Conservation (phyloP, 2,113 vertebrate genomes). For the Conger conger region DNA sequence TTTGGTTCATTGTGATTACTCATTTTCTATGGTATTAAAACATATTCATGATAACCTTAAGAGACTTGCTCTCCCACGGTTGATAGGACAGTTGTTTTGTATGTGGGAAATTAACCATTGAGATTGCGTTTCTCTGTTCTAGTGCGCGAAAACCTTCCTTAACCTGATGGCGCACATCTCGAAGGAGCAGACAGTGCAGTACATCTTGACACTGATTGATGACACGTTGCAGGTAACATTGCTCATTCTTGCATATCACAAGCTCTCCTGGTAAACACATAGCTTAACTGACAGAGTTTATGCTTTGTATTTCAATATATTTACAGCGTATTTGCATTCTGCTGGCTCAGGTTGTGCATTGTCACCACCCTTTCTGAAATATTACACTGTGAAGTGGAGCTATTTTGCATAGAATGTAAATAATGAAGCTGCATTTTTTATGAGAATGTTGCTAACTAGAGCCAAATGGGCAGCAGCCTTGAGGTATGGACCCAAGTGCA, state of each 20-base stretch:
- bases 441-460: neutral
- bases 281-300: neutral
- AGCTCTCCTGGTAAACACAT: neutral
- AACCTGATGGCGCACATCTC: constrained; percentile 98
- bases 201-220: constrained; percentile 95
- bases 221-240: constrained; percentile 89
- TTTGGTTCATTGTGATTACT: neutral
- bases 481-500: neutral
- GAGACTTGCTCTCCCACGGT: neutral
- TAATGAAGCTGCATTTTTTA: neutral
- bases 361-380: neutral
- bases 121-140: constrained; percentile 33
- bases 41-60: neutral
- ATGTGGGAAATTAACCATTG: neutral
- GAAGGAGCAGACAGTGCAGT: constrained; percentile 98
- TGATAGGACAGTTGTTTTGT: neutral
- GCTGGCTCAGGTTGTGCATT: neutral
- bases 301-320: neutral
- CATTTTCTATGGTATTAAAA: neutral
- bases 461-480: neutral
- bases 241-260: neutral
- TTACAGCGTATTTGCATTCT: neutral
- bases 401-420: neutral
- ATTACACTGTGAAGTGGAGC: neutral
- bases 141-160: constrained; percentile 98